These are phyloP conservation scores for Halichoeres trimaculatus DNA, from an alignment of 2,113 vertebrate species.

Conservation along the genomic window DNA sequence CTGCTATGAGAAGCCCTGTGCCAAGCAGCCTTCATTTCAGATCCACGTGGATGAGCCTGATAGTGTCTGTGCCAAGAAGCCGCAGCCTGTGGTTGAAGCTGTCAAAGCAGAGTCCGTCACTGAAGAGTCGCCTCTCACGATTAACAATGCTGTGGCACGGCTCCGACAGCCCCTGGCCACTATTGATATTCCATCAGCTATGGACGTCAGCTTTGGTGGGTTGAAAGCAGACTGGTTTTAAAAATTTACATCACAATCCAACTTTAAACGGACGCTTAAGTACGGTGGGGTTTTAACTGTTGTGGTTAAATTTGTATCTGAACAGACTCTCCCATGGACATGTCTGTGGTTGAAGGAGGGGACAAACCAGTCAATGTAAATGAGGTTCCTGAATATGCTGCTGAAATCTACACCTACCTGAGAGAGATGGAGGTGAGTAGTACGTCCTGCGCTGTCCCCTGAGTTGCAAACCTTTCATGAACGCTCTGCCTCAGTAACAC, in stretches of 20 bases:
- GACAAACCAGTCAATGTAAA: constrained; percentile 83
- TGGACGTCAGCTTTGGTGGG: constrained; percentile 91
- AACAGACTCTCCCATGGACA: constrained; percentile 94
- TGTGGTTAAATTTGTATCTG: not conserved
- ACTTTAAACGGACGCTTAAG: no score
- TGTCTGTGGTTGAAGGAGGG: constrained; percentile 89
- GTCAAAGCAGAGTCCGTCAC: constrained; percentile 47
- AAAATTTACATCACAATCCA: no score
- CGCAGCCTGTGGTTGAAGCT: not conserved
- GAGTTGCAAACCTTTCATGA: no score
- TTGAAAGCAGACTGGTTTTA: not conserved
- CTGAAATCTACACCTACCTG: constrained; percentile 91
- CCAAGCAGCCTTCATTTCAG: constrained; percentile 74
- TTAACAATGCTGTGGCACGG: constrained; percentile 79
- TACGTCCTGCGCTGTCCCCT: no score
- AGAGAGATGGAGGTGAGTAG: constrained; percentile 93
- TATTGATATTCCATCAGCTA: constrained; percentile 79
- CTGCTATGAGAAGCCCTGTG: constrained; percentile 75
- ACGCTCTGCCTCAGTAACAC: no score
- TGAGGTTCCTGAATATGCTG: constrained; percentile 89
- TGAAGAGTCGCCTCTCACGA: constrained; percentile 69
- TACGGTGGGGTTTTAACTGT: not conserved
- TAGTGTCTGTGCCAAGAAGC: constrained; percentile 71
- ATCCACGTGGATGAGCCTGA: constrained; percentile 91
- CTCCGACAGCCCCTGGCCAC: constrained; percentile 88